These are phyloP conservation scores for Gyrodactylus salaris DNA, from an alignment of 1,140 invertebrate genomes.

Conservation along the genomic window DNA sequence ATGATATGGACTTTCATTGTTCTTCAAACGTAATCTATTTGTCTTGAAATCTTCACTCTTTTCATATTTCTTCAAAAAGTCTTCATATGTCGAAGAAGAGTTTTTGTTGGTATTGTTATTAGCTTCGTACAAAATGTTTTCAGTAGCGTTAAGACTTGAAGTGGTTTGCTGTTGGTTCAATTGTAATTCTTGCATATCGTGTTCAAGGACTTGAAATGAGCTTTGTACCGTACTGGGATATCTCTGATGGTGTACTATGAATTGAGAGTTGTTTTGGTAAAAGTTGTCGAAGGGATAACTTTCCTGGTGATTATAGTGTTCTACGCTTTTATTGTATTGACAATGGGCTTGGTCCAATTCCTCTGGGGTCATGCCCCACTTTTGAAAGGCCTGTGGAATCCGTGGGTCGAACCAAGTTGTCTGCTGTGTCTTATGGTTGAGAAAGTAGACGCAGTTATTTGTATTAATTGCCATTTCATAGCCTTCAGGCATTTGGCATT, in stretches of 20 bases:
- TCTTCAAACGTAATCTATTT: neutral
- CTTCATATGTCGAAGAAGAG: neutral
- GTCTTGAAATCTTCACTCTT: neutral
- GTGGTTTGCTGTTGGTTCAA: neutral
- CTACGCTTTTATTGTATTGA: neutral
- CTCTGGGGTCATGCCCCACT: neutral
- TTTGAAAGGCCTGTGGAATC: neutral
- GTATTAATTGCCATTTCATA: neutral
- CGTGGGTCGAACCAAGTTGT: neutral
- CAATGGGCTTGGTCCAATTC: neutral
- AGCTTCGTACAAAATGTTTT: neutral
- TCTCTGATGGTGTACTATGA: neutral
- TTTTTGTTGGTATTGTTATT: neutral
- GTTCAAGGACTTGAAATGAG: neutral
- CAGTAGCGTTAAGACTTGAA: neutral
- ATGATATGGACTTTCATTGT: no score
- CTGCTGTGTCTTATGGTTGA: neutral
- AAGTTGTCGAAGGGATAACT: no score
- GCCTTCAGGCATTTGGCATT: neutral
- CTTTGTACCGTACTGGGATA: neutral
- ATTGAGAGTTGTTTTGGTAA: neutral
- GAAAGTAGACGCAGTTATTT: neutral
- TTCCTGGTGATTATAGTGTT: neutral
- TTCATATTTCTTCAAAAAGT: neutral
- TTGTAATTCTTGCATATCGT: neutral